Evolutionary conservation across 2,888 invertebrate genomes (phyloP).

Genomic region (Harpagoxenus sublaevis): DNA sequence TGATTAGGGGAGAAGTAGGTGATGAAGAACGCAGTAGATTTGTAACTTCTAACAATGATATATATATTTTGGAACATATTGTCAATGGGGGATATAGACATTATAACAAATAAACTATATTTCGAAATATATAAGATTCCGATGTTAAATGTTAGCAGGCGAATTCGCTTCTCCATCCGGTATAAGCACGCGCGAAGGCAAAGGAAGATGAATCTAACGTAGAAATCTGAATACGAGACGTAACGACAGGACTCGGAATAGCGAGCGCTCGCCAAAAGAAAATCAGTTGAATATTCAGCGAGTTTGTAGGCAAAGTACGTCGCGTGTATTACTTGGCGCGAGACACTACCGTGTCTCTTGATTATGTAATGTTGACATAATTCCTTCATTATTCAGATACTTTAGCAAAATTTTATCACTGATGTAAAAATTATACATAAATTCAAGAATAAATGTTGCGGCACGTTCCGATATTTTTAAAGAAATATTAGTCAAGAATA

Average conservation of each 20-base stretch:
- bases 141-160: slow-evolving; percentile 58
- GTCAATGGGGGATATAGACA: slow-evolving; percentile 85
- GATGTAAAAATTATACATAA: slow-evolving; percentile 1
- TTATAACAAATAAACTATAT: slow-evolving; percentile 84
- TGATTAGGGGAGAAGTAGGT: not conserved
- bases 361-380: not conserved
- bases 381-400: not conserved
- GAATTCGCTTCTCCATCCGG: slow-evolving; percentile 61
- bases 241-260: slow-evolving; percentile 57
- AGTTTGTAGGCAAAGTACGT: slow-evolving; percentile 58
- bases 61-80: slow-evolving; percentile 86
- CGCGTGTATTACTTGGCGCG: too few relatives aligned
- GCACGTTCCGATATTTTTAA: not conserved
- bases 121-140: slow-evolving; percentile 82
- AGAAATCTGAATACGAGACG: slow-evolving; percentile 21
- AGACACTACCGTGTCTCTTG: too few relatives aligned
- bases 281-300: slow-evolving; percentile 57
- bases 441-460: not conserved
- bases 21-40: slow-evolving; percentile 13
- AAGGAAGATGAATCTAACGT: not conserved
- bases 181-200: not conserved
- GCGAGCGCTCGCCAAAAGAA: slow-evolving; percentile 50
- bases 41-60: slow-evolving; percentile 85
- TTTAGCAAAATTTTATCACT: not conserved
- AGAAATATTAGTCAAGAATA: not conserved